phyloP scores from a whole-genome alignment of 1,140 invertebrate genomes.

The Pachypeltis micranthus region DNA sequence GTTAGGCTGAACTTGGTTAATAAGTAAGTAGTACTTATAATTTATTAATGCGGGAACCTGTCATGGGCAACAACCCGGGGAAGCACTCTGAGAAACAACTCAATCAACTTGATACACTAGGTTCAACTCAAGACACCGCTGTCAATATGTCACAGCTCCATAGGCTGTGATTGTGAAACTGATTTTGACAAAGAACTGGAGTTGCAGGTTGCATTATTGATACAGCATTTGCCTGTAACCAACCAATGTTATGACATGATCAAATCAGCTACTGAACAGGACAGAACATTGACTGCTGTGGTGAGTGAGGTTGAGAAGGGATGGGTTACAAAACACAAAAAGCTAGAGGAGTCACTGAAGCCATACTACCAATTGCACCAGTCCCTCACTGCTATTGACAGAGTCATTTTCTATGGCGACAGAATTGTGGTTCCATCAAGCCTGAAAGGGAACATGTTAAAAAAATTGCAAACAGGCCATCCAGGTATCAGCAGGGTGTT shows the following conservation, averaged over 20 bases:
- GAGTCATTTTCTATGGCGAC: constrained; percentile 7
- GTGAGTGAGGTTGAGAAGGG: not conserved
- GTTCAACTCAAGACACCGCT: not conserved
- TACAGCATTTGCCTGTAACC: constrained; percentile 12
- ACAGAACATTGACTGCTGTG: not conserved
- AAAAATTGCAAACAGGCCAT: constrained; percentile 26
- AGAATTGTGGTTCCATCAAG: constrained; percentile 20
- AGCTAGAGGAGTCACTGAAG: constrained; percentile 5
- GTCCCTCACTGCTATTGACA: not conserved
- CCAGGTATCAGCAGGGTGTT: constrained; percentile 31
- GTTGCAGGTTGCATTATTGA: constrained; percentile 10
- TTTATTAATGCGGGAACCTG: not conserved
- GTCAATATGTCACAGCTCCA: not conserved
- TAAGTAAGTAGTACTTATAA: not conserved
- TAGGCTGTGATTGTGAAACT: constrained; percentile 6
- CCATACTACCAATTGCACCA: constrained; percentile 3
- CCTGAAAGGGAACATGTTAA: constrained; percentile 11
- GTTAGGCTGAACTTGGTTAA: not conserved
- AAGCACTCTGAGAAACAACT: constrained; percentile 2
- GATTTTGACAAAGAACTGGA: constrained; percentile 12
- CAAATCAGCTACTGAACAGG: not conserved
- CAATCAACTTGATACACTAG: not conserved
- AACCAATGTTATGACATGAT: constrained; percentile 6
- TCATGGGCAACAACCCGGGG: not conserved
- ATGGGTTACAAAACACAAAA: constrained; percentile 4